Percentiles rank a stretch among this genome's conserved stretches.
Conservation (phyloP, 1,140 invertebrate species). For the Philotrypesis tridentata region DNA sequence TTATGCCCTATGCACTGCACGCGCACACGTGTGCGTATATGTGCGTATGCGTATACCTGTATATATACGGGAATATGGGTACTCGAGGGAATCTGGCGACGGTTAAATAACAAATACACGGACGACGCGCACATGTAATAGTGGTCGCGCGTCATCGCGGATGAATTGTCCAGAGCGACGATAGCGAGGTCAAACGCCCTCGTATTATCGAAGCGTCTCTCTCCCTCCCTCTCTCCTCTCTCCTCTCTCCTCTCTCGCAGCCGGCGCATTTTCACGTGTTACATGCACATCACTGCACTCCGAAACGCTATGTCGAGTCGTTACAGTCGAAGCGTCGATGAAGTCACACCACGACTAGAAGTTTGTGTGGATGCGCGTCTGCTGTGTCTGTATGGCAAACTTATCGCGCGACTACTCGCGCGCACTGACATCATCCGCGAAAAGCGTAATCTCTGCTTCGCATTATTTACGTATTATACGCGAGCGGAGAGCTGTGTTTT, state of each 20-base stretch:
- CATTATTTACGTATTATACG: slow-evolving; percentile 15
- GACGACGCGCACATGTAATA: neutral
- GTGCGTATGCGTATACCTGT: too few relatives aligned
- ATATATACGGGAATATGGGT: too few relatives aligned
- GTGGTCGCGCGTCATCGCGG: slow-evolving; percentile 38
- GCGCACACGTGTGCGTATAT: too few relatives aligned
- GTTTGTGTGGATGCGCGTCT: too few relatives aligned
- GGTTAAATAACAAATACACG: slow-evolving; percentile 39
- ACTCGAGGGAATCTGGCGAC: slow-evolving; percentile 12
- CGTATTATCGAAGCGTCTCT: slow-evolving; percentile 24
- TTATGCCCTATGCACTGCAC: too few relatives aligned
- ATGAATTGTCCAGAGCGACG: slow-evolving; percentile 38
- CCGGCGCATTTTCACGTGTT: neutral
- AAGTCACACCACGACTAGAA: too few relatives aligned
- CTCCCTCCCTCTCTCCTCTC: too few relatives aligned
- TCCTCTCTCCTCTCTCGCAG: neutral
- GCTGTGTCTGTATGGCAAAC: neutral
- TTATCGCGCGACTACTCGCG: neutral
- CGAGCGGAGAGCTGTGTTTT: too few relatives aligned
- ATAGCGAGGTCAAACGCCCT: slow-evolving; percentile 47
- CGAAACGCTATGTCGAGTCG: neutral
- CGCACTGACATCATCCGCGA: neutral
- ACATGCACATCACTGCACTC: neutral
- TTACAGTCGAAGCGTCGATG: neutral
- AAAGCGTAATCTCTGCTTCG: neutral